These are phyloP conservation scores for Polyommatus icarus DNA, from an alignment of 2,888 invertebrate genomes.

Conservation along the genomic window DNA sequence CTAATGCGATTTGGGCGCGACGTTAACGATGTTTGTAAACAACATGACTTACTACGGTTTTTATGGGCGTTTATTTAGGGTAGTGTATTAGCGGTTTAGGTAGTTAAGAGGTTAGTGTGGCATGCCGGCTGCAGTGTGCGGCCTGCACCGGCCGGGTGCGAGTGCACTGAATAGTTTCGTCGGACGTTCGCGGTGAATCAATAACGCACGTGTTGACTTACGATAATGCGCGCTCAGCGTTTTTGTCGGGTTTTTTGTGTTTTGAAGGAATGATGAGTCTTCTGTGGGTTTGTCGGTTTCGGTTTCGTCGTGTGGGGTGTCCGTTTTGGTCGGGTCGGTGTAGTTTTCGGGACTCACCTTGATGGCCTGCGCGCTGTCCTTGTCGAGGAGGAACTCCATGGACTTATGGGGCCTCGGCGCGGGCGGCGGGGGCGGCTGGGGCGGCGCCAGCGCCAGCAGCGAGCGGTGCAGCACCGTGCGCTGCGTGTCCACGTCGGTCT, in stretches of 20 bases:
- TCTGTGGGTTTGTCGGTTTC: no score
- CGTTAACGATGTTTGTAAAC: slow-evolving; percentile 11
- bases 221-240: not conserved
- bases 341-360: slow-evolving; percentile 83
- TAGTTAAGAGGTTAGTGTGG: not conserved
- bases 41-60: not conserved
- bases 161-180: slow-evolving; percentile 17
- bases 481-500: slow-evolving; percentile 92
- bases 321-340: not conserved
- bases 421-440: slow-evolving; percentile 63
- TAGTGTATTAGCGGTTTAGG: not conserved
- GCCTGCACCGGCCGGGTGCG: not conserved
- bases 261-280: not conserved
- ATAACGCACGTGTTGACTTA: slow-evolving; percentile 6
- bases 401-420: slow-evolving; percentile 88
- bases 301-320: not conserved
- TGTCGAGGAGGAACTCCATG: slow-evolving; percentile 97
- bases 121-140: not conserved
- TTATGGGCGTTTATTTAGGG: not conserved
- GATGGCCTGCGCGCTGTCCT: slow-evolving; percentile 92
- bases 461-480: slow-evolving; percentile 77
- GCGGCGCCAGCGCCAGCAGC: slow-evolving; percentile 76
- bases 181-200: not conserved
- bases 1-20: slow-evolving; percentile 12
- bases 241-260: not conserved